Evolutionary conservation across 2,113 vertebrate genomes (phyloP), one percentile per base, ranked within the genome.

Genomic region (Oryzias curvinotus): DNA sequence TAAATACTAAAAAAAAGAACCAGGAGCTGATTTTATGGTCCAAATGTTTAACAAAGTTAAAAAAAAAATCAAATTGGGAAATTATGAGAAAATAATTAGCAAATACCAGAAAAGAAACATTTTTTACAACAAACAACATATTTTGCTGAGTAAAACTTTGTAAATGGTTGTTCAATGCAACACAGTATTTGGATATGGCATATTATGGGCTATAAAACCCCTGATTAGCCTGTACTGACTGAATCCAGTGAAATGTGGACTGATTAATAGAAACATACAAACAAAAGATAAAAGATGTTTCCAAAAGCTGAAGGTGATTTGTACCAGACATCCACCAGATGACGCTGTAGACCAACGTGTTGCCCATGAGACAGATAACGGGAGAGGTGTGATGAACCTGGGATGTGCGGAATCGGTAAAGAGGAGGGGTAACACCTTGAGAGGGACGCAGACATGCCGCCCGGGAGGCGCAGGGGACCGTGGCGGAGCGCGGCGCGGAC

Each of bases 331-430:
- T 54, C 81, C 89, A 57, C 57, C 52, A 60, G 89, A 67, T 59
- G 89, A 57, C 89, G 83, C 79, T 5, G 68, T 57, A 4, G 73
- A 52, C 85, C 41, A 72, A 75, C 74, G 43, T 62, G 66, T 81
- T 42, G 60, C 77, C 7, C 74, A 1, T 43, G 49, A 19, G 71
- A 65, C 66, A 79, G 69, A 71, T 69, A 72, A 75, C 68, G 26
- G 52, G 60, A 76, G 80, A 83, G 80, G 80, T 79, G 85, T 62
- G 80, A 81, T 74, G 69, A 69, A 87, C 87, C 82, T 81, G 80
- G 77, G 75, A 67, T 75, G 84, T 42, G 7, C 77, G 47, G 82
- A 71, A 75, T 69, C 76, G 77, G 75, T 73, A 78, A 71, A 80
- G 63, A 51, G 54, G 63, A 53, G 54, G 66, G 81, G 80, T 75